These are phyloP conservation scores for Xestia c-nigrum DNA, from an alignment of 2,888 invertebrate genomes.

Conservation along the genomic window DNA sequence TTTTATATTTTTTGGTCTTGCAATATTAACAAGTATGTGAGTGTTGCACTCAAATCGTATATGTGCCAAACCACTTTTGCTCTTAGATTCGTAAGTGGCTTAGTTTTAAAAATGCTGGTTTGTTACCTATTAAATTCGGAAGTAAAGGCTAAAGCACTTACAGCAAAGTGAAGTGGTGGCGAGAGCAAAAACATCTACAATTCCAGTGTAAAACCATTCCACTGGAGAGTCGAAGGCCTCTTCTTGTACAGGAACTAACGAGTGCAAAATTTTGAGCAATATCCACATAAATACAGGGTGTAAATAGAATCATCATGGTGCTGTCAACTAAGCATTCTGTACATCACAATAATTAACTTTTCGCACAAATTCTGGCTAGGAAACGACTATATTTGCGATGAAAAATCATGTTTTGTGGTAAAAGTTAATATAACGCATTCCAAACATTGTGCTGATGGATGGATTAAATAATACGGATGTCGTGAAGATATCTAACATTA, in stretches of 20 bases:
- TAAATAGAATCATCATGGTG: too few relatives aligned
- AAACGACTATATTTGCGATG: too few relatives aligned
- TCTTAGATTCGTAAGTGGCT: constrained; percentile 15
- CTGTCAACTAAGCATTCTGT: too few relatives aligned
- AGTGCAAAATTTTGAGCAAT: not conserved
- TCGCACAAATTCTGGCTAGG: too few relatives aligned
- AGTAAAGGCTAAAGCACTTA: constrained; percentile 27
- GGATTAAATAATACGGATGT: too few relatives aligned
- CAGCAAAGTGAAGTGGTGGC: constrained; percentile 12
- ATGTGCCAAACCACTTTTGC: constrained; percentile 8
- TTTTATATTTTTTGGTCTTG: not conserved
- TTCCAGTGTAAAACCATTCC: not conserved
- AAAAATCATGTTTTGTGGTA: too few relatives aligned
- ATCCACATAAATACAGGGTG: too few relatives aligned
- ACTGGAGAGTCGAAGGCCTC: not conserved
- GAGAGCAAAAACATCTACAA: not conserved
- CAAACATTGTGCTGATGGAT: too few relatives aligned
- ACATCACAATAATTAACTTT: too few relatives aligned
- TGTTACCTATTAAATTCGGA: constrained; percentile 34
- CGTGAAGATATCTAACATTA: too few relatives aligned
- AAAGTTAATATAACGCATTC: too few relatives aligned
- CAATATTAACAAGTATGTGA: not conserved
- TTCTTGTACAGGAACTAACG: not conserved
- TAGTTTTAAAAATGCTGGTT: constrained; percentile 19
- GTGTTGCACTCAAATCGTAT: constrained; percentile 1